These are phyloP conservation scores for Crossaster papposus DNA, from an alignment of 53 echinoderm and acorn worm species.

Conservation along the genomic window DNA sequence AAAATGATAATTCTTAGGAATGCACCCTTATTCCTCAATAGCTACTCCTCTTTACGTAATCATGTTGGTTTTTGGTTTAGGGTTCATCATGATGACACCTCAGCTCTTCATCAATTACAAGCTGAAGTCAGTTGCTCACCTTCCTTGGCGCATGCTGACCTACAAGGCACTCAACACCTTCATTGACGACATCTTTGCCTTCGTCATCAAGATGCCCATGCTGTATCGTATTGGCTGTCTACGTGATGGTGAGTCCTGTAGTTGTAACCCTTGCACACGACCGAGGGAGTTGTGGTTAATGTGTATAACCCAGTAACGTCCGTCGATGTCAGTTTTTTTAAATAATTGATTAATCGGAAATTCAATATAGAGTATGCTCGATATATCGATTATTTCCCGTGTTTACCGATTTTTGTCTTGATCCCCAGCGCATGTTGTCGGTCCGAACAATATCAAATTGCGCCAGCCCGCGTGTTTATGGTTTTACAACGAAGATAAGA, in stretches of 20 bases:
- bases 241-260: constrained; percentile 82
- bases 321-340: too few species aligned
- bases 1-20: background rate
- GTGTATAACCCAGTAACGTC: too few species aligned
- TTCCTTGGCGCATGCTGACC: constrained; percentile 98
- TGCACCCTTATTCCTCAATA: background rate
- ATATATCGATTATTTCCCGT: too few species aligned
- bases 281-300: background rate
- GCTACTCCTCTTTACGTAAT: background rate
- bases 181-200: constrained; percentile 99
- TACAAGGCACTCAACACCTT: constrained; percentile 99
- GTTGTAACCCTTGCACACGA: background rate
- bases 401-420: too few species aligned
- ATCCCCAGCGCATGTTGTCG: too few species aligned
- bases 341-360: too few species aligned
- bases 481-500: too few species aligned
- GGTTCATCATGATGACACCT: constrained; percentile 99
- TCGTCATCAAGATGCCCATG: constrained; percentile 99
- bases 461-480: too few species aligned
- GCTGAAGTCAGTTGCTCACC: constrained; percentile 97
- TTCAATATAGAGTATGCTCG: too few species aligned
- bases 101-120: constrained; percentile 99
- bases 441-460: too few species aligned
- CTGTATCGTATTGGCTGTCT: constrained; percentile 97
- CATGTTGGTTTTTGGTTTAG: constrained; percentile 40